Conservation (phyloP, 2,797 vertebrate genomes). For the Odontamblyopus rebecca region DNA sequence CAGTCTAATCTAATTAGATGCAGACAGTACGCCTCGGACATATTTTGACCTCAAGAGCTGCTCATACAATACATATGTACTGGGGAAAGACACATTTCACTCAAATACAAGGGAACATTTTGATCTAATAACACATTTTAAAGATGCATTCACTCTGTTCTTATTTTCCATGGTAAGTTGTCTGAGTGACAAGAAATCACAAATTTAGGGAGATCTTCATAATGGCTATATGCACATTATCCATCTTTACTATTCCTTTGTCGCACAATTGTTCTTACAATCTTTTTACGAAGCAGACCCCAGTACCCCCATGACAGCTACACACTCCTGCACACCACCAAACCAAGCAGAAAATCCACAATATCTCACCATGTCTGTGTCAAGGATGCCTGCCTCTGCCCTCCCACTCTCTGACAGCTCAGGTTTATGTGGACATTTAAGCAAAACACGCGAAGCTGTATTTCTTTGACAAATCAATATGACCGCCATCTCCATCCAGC, state of each 20-base stretch:
- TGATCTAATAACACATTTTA: too few species aligned
- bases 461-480: constrained; percentile 79
- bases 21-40: too few species aligned
- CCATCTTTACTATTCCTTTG: background rate
- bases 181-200: too few species aligned
- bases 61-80: too few species aligned
- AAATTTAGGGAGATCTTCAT: too few species aligned
- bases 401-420: constrained; percentile 69
- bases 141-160: too few species aligned
- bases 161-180: too few species aligned
- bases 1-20: too few species aligned
- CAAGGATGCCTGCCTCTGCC: constrained; percentile 57
- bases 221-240: too few species aligned
- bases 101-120: too few species aligned
- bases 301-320: background rate
- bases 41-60: too few species aligned
- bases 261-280: background rate
- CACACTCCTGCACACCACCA: constrained; percentile 6
- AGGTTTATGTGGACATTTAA: constrained; percentile 78
- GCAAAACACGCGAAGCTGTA: constrained; percentile 73
- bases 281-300: background rate
- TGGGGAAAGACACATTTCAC: too few species aligned
- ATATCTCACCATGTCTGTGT: constrained; percentile 35
- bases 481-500: constrained; percentile 68
- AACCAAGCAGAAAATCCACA: constrained; percentile 54